Evolutionary conservation across 1,140 invertebrate genomes (phyloP).

Genomic region (Halesus radiatus): DNA sequence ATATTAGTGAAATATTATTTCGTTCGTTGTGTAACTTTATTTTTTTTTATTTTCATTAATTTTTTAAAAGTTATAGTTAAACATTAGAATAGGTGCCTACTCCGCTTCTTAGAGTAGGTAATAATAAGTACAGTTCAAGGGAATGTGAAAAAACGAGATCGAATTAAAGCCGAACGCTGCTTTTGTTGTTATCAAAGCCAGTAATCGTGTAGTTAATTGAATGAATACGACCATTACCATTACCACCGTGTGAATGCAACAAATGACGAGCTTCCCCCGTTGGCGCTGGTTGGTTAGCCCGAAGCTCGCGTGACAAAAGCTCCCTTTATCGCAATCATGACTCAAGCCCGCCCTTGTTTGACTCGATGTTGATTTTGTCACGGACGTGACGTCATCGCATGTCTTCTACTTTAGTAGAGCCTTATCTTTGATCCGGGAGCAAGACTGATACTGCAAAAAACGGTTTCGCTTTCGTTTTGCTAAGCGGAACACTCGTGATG

Average conservation of each 20-base stretch:
- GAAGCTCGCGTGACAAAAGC: constrained; percentile 39
- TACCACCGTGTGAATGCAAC: constrained; percentile 14
- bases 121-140: too few relatives aligned
- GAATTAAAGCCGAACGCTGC: neutral
- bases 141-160: neutral
- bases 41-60: too few relatives aligned
- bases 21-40: too few relatives aligned
- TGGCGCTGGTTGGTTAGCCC: neutral
- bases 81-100: too few relatives aligned
- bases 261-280: constrained; percentile 12
- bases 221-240: constrained; percentile 3
- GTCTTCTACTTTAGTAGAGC: neutral
- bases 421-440: constrained; percentile 15
- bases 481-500: too few relatives aligned
- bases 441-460: neutral
- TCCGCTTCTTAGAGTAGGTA: too few relatives aligned
- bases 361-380: constrained; percentile 40
- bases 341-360: constrained; percentile 11
- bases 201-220: neutral
- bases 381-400: constrained; percentile 39
- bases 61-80: too few relatives aligned
- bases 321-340: constrained; percentile 33
- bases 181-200: neutral
- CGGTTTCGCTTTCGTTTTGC: too few relatives aligned
- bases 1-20: too few relatives aligned